Base-by-base conservation (phyloP, 2,888 invertebrate species). In the Hylaea fasciaria region DNA sequence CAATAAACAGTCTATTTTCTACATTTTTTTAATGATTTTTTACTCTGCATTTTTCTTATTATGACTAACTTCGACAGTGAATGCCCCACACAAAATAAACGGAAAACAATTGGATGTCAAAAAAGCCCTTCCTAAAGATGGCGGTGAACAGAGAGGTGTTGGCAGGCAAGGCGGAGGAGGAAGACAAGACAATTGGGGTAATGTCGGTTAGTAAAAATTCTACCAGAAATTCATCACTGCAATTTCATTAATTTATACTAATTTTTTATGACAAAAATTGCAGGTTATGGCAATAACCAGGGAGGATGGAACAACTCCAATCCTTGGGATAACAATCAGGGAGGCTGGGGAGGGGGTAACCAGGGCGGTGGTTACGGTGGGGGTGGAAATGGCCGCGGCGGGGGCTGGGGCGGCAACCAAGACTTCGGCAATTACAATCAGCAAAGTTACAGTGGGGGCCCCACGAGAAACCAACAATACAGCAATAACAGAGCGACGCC, bases 81-180 rank as follows among this genome's bases (percentile, higher is more conserved):
- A 97, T 87, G 95, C 95, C 58, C 95, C 95, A 69, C 98, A 98
- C 79, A 95, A 95, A 74, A 95, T 98, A 44, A 96, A 96, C 78
- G 97, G 97, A 0, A 97, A 97, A 81, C 95, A 95, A 76, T 94
- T 98, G 32, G 98, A 98, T 88, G 98, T 98, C 0, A 98, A 98
- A 82, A 98, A 98, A 90, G 98, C 98, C 7, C 89, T 98, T 41
- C 97, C 97, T 57, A 97, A 97, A 83, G 96, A 97, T 72, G 94
- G 94, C 32, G 92, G 94, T 41, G 93, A 94, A 5, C 93, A 93
- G 44, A 87, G 94, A 62, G 89, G 93, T 62, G 93, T 93, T 39
- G 92, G 94, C 44, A 88, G 93, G 64, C 84, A 84, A 82, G 81
- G 94, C 72, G 81, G 87, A 85, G 71, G 89, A 44, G 77, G 83